Evolutionary conservation across 2,888 invertebrate species (phyloP).

Genomic region (Apotomis turbidana): DNA sequence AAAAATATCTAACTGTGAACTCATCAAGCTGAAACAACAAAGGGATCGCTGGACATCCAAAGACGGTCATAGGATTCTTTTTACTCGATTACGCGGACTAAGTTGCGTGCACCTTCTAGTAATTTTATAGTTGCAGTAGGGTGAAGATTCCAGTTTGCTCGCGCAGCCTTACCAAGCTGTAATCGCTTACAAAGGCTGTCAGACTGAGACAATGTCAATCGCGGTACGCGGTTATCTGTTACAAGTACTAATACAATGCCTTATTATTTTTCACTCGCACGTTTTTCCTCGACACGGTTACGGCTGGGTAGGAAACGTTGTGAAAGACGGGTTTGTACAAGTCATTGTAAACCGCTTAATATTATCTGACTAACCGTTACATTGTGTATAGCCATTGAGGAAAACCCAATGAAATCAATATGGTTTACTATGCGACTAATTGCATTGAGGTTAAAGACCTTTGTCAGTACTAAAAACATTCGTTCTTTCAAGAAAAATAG

Average conservation of each 20-base stretch:
- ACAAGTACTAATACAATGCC: slow-evolving; percentile 62
- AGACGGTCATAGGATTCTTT: too few relatives aligned
- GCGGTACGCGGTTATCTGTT: slow-evolving; percentile 43
- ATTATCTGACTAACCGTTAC: slow-evolving; percentile 28
- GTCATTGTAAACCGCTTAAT: slow-evolving; percentile 40
- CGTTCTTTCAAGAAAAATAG: neutral
- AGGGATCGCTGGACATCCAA: too few relatives aligned
- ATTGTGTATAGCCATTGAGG: slow-evolving; percentile 19
- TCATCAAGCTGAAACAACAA: too few relatives aligned
- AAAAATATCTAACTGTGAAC: too few relatives aligned
- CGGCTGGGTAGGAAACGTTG: slow-evolving; percentile 70
- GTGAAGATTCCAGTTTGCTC: neutral
- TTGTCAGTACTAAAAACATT: neutral
- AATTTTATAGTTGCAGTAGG: neutral
- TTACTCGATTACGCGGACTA: too few relatives aligned
- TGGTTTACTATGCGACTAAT: slow-evolving; percentile 14
- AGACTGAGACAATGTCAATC: slow-evolving; percentile 61
- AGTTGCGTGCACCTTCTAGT: too few relatives aligned
- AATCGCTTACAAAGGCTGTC: slow-evolving; percentile 37
- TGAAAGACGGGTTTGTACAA: slow-evolving; percentile 57
- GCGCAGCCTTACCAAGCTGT: slow-evolving; percentile 21
- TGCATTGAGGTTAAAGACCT: slow-evolving; percentile 1
- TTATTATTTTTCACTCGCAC: slow-evolving; percentile 78
- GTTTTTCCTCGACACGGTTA: slow-evolving; percentile 81
- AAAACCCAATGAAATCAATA: slow-evolving; percentile 29